Percentiles rank a stretch among this genome's conserved stretches.
Evolutionary conservation across 1,140 invertebrate genomes (phyloP).

Genomic region (Magallana gigas): DNA sequence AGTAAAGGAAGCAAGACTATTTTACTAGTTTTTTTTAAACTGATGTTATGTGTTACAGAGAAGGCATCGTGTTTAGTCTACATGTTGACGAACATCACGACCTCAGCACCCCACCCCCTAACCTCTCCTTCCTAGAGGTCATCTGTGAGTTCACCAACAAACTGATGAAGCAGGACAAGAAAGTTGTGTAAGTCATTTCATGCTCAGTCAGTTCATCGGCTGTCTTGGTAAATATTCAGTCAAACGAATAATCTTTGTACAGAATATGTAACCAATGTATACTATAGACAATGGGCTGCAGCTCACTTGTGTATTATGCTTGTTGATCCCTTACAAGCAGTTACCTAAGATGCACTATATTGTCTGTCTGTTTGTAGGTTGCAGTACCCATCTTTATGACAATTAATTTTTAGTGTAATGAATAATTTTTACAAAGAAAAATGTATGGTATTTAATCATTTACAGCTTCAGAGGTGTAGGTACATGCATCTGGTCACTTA

Average conservation of each 20-base stretch:
- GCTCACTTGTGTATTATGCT: too few relatives aligned
- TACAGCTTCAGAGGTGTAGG: too few relatives aligned
- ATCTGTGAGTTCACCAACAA: constrained; percentile 97
- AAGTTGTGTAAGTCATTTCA: constrained; percentile 86
- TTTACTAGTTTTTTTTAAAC: background rate
- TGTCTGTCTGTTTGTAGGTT: constrained; percentile 60
- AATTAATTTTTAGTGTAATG: constrained; percentile 57
- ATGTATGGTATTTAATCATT: too few relatives aligned
- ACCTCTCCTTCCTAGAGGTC: constrained; percentile 96
- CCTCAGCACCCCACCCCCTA: constrained; percentile 87
- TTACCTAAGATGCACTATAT: too few relatives aligned
- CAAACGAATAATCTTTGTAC: too few relatives aligned
- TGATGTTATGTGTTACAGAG: constrained; percentile 72
- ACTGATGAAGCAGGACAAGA: constrained; percentile 96
- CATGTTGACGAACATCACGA: constrained; percentile 85
- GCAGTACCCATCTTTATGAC: constrained; percentile 69
- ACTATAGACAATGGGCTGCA: too few relatives aligned
- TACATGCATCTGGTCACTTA: too few relatives aligned
- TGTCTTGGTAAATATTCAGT: too few relatives aligned
- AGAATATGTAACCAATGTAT: too few relatives aligned
- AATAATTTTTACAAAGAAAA: too few relatives aligned
- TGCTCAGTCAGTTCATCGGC: background rate
- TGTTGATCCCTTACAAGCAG: too few relatives aligned
- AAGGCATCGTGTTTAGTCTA: constrained; percentile 95
- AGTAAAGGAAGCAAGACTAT: too few relatives aligned